phyloP scores from a whole-genome alignment of 1,140 invertebrate species.

The Procambarus virginalis region DNA sequence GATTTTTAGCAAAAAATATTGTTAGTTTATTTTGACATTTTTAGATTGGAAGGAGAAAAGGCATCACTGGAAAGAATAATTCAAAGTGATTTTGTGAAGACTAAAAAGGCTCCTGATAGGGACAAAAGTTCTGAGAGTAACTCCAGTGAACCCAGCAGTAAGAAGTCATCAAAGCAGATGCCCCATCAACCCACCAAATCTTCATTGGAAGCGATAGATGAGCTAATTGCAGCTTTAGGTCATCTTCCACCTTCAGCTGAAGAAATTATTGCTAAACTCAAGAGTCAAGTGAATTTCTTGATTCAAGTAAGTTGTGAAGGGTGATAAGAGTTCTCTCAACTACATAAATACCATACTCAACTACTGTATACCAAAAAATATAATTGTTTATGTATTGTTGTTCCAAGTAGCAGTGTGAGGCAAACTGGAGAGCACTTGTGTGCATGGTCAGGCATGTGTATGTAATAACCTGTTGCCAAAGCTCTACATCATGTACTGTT shows the following conservation, averaged over 20 bases:
- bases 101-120: constrained; percentile 5
- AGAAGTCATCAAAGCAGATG: neutral
- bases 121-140: constrained; percentile 9
- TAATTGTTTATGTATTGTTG: no score
- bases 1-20: neutral
- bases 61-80: constrained; percentile 51
- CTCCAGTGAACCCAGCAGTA: neutral
- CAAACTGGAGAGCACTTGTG: no score
- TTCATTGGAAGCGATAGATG: constrained; percentile 35
- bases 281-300: constrained; percentile 41
- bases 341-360: no score
- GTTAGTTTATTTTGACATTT: neutral
- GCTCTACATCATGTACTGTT: no score
- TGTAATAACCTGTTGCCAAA: no score
- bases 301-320: constrained; percentile 29
- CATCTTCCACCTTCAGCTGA: constrained; percentile 49
- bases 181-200: constrained; percentile 7
- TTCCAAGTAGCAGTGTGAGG: no score
- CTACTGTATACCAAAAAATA: no score
- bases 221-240: constrained; percentile 48
- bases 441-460: no score
- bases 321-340: neutral
- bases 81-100: constrained; percentile 13
- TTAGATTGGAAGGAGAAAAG: constrained; percentile 57
- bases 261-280: constrained; percentile 57